A percentile compares a stretch with the other conserved stretches of the same genome.
Evolutionary conservation across 2,113 vertebrate genomes (phyloP).

Genomic region (human): GRCh38 chr19:21469501-21470000

Average conservation of each 20-base stretch:
- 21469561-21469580: slow-evolving; percentile 80
- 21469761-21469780: not conserved
- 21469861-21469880: accelerated
- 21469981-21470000: too few relatives aligned
- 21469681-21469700: not conserved
- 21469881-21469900: too few relatives aligned
- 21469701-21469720: not conserved
- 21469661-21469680: not conserved
- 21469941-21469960: too few relatives aligned
- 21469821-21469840: not conserved
- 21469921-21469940: too few relatives aligned
- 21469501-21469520: slow-evolving; percentile 61
- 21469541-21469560: slow-evolving; percentile 81
- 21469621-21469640: slow-evolving; percentile 49
- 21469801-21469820: too few relatives aligned
- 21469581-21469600: slow-evolving; percentile 77
- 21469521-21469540: slow-evolving; percentile 75
- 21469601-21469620: slow-evolving; percentile 60
- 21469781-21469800: not conserved
- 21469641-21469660: not conserved
- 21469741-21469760: not conserved
- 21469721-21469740: not conserved
- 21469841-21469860: not conserved
- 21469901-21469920: too few relatives aligned
- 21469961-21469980: too few relatives aligned